These are phyloP conservation scores for Corvus moneduloides DNA, from an alignment of 2,113 vertebrate genomes.

Conservation along the genomic window DNA sequence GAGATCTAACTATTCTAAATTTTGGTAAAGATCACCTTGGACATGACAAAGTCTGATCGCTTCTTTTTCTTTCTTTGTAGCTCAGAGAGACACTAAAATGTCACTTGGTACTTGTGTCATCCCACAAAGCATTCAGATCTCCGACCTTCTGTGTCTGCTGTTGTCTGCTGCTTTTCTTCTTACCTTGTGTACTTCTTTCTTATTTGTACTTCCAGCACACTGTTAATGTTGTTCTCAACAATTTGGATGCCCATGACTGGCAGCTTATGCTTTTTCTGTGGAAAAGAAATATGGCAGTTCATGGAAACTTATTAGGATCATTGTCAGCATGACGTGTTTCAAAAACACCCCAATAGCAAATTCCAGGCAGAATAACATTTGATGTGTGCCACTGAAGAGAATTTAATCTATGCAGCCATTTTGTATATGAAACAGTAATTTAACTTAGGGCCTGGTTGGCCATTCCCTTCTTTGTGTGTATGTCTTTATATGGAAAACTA, in stretches of 20 bases:
- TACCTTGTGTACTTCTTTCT: not conserved
- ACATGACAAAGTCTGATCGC: not conserved
- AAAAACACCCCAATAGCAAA: not conserved
- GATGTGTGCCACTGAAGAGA: not conserved
- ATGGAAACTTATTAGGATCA: conserved; percentile 7
- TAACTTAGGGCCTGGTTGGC: not conserved
- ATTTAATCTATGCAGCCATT: not conserved
- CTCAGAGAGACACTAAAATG: conserved; percentile 18
- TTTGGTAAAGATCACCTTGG: not conserved
- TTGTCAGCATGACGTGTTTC: not conserved
- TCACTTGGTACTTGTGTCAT: not conserved
- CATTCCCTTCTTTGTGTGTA: not conserved
- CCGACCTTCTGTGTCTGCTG: not conserved
- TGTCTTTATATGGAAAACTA: not conserved
- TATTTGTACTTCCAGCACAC: conserved; percentile 3
- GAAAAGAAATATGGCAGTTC: conserved; percentile 14
- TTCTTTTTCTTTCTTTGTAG: not conserved
- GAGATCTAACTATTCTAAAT: not conserved
- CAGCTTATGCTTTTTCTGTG: not conserved
- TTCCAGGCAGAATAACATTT: not conserved
- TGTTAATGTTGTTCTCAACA: not conserved
- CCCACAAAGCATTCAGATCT: not conserved
- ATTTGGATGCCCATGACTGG: not conserved
- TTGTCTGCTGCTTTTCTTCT: not conserved
- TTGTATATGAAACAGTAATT: not conserved